Percentiles rank a stretch among this genome's conserved stretches.
Evolutionary conservation across 1,140 invertebrate species (phyloP).

Genomic region (Zaprionus inermis): DNA sequence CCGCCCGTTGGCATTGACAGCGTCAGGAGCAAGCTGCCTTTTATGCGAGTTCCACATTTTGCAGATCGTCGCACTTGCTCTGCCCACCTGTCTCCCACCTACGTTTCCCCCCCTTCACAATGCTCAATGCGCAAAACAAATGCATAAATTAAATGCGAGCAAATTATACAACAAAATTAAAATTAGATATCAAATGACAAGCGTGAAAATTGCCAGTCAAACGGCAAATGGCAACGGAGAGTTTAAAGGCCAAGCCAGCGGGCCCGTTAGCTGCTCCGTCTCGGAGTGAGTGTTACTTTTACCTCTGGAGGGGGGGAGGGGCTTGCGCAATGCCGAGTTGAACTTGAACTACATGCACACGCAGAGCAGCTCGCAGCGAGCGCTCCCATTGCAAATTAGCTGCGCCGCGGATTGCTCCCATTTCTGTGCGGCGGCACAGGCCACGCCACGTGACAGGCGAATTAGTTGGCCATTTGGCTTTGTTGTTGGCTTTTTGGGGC

Average conservation of each 20-base stretch:
- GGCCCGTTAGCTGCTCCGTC: slow-evolving; percentile 16
- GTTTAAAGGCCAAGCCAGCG: slow-evolving; percentile 67
- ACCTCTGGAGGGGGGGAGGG: slow-evolving; percentile 26
- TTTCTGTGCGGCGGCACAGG: slow-evolving; percentile 55
- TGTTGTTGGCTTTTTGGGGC: slow-evolving; percentile 60
- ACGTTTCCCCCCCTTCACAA: slow-evolving; percentile 23
- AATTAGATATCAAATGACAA: slow-evolving; percentile 76
- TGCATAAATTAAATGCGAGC: slow-evolving; percentile 67
- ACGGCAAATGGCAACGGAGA: slow-evolving; percentile 27
- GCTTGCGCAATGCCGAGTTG: slow-evolving; percentile 66
- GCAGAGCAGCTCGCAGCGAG: slow-evolving; percentile 5
- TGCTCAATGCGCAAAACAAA: slow-evolving; percentile 50
- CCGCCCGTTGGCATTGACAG: neutral
- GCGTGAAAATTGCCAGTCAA: slow-evolving; percentile 62
- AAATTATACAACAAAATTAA: slow-evolving; percentile 31
- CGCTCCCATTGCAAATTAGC: slow-evolving; percentile 66
- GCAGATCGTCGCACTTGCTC: slow-evolving; percentile 53
- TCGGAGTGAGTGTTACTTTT: slow-evolving; percentile 39
- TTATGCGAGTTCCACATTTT: slow-evolving; percentile 78
- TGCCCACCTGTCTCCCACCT: neutral
- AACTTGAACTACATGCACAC: slow-evolving; percentile 78
- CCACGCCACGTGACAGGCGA: slow-evolving; percentile 74
- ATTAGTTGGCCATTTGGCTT: slow-evolving; percentile 64
- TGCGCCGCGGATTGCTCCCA: slow-evolving; percentile 67
- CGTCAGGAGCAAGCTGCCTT: slow-evolving; percentile 56